These are phyloP conservation scores for Columbina picui DNA, from an alignment of 2,113 vertebrate genomes.

Conservation along the genomic window DNA sequence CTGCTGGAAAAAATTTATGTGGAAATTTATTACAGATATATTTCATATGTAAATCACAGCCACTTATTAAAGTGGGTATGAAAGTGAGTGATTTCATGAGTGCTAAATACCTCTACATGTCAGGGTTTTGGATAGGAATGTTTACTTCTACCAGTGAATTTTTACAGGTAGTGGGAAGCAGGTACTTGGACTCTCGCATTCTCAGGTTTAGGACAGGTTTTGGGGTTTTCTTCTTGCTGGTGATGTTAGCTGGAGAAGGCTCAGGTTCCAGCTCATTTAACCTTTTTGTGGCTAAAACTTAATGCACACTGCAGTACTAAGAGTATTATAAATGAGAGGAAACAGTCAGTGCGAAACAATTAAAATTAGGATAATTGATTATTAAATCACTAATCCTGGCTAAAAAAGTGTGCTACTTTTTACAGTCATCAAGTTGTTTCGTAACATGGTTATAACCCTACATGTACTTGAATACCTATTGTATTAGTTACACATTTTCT, in stretches of 20 bases:
- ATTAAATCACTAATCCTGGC: not conserved
- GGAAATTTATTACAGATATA: conserved; percentile 77
- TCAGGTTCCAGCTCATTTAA: not conserved
- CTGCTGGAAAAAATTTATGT: conserved; percentile 81
- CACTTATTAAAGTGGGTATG: conserved; percentile 73
- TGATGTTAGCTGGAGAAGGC: not conserved
- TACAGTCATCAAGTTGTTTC: not conserved
- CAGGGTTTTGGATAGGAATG: conserved; percentile 46
- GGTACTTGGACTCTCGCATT: not conserved
- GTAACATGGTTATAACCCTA: not conserved
- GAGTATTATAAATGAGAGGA: not conserved
- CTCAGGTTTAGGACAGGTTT: not conserved
- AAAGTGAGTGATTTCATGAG: conserved; percentile 61
- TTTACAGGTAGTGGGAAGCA: not conserved
- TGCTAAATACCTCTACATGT: conserved; percentile 38
- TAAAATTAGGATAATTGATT: not conserved
- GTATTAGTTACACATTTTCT: not conserved
- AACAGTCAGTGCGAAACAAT: not conserved
- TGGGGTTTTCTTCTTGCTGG: not conserved
- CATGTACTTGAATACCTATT: not conserved
- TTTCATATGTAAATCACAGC: conserved; percentile 81
- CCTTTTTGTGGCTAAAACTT: not conserved
- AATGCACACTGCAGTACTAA: not conserved
- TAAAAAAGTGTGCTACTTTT: not conserved
- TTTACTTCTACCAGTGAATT: not conserved